Base-by-base conservation (phyloP, 2,113 vertebrate species). In the Pelecanoides urinatrix region DNA sequence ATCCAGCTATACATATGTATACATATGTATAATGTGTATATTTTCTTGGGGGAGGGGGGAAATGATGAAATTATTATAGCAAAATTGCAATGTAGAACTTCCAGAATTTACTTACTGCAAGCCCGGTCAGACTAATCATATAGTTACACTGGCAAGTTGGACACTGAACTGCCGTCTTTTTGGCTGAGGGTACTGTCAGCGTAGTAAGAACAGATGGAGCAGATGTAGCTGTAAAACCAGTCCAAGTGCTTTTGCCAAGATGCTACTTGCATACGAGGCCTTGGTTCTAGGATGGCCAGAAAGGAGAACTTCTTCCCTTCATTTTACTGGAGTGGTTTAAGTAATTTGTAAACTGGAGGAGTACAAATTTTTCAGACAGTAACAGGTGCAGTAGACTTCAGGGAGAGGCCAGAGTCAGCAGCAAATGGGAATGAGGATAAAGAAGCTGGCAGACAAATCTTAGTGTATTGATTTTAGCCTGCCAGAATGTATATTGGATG, bases 361-460 rank as follows among this genome's bases (percentile, higher is more conserved):
- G 70, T 47, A 86, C 86, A 47, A 26, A 79, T 87, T 67, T 84
- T 72, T 78, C 76, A 56, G 89, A 13, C 70, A 71, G 59, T 62
- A 50, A 34, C 73, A 75, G 72, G 89, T 56, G 80, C 80, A 19
- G 68, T 1, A 63, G 76, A 79, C 56, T 92, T 81, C 22, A 22
- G 84, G 71, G 52, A 81, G 84, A 85, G 83, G 83, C 52, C 34
- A 18, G 55, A 77, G 84, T 79, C 76, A 50, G 90, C 62, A 91
- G 67, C 86, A 66, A 85, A 36, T 10, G 55, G 59, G 94, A 92
- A 23, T 7, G 67, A 72, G 92, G 95, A 56, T 50, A 78, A 77
- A 92, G 93, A 74, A 94, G 74, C 92, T 90, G 93, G 95, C 94
- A 94, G 78, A 91, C 42, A 89, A 95, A 87, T 62, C 66, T 63